A percentile compares a stretch with the other conserved stretches of the same genome.
Conservation (phyloP, 2,888 invertebrate genomes). For the Muscina levida region DNA sequence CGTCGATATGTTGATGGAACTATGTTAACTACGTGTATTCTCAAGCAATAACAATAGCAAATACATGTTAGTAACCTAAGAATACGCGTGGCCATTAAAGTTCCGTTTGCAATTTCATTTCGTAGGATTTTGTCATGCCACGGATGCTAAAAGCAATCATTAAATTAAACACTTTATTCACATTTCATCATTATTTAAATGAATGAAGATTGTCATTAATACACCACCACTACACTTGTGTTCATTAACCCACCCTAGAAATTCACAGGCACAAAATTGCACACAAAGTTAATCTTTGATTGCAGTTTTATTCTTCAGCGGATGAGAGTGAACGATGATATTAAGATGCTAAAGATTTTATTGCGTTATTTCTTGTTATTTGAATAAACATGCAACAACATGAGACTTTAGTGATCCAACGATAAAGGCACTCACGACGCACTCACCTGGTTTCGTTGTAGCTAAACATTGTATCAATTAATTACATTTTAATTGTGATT, state of each 20-base stretch:
- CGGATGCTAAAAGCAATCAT: too few species aligned
- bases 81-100: constrained; percentile 98
- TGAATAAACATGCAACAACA: constrained; percentile 20
- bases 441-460: neutral
- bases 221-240: neutral
- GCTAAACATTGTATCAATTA: constrained; percentile 67
- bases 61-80: constrained; percentile 99
- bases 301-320: neutral
- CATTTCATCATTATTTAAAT: neutral
- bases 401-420: neutral
- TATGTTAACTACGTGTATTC: constrained; percentile 99
- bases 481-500: constrained; percentile 78
- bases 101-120: constrained; percentile 73
- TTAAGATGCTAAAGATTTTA: constrained; percentile 17
- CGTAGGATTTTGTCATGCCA: neutral
- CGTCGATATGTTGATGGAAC: constrained; percentile 77
- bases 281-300: neutral
- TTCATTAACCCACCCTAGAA: too few species aligned
- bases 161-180: neutral
- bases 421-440: constrained; percentile 1
- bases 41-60: constrained; percentile 99
- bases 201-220: too few species aligned
- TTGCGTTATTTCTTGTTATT: constrained; percentile 3
- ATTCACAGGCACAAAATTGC: too few species aligned
- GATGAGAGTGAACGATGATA: neutral